A percentile compares a stretch with the other conserved stretches of the same genome.
Conservation (phyloP, 2,113 vertebrate genomes). For the Psophia crepitans region DNA sequence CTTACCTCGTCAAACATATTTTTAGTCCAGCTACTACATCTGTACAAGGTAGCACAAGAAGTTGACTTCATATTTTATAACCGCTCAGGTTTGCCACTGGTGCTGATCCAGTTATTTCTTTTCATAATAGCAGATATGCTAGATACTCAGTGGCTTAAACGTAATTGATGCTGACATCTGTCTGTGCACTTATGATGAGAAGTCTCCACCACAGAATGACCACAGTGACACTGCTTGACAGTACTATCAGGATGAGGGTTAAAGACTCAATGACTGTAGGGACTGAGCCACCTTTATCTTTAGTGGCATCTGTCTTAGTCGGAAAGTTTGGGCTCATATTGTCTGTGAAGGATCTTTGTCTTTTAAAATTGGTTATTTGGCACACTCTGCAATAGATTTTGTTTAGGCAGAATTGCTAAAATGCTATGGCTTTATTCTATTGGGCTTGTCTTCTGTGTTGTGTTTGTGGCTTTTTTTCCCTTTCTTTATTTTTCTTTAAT, state of each 20-base stretch:
- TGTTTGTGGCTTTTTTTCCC: background rate
- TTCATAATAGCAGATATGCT: background rate
- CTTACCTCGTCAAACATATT: background rate
- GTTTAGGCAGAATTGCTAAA: background rate
- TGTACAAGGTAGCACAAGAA: background rate
- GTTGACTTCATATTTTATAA: background rate
- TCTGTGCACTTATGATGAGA: background rate
- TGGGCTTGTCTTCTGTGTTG: background rate
- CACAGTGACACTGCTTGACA: background rate
- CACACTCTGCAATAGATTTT: background rate
- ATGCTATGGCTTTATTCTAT: background rate
- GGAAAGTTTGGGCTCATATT: fast-evolving
- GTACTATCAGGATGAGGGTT: background rate
- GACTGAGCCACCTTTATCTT: background rate
- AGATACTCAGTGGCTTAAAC: background rate
- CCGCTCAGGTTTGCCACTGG: background rate
- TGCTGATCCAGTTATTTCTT: background rate
- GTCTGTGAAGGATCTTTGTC: background rate
- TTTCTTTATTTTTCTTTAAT: background rate
- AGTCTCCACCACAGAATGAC: background rate
- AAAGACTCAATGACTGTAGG: background rate
- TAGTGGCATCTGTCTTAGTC: fast-evolving
- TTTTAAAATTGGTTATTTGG: background rate
- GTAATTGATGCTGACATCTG: background rate
- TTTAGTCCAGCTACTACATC: background rate